Conservation (phyloP, 2,888 invertebrate genomes). For the Matsumyia berberina region DNA sequence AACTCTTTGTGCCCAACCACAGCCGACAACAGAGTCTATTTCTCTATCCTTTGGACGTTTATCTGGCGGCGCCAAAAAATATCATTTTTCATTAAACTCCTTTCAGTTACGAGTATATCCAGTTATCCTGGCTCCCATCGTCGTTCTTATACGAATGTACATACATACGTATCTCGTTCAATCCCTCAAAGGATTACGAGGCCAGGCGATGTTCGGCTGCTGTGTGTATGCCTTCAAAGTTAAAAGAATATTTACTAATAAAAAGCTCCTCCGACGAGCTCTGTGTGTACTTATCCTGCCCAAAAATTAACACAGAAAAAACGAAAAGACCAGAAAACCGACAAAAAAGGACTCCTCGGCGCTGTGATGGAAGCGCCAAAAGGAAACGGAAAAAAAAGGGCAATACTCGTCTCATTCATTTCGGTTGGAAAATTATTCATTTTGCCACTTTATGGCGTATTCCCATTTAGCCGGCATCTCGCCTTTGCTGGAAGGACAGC, state of each 20-base stretch:
- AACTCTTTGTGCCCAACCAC: slow-evolving; percentile 16
- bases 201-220: too few species aligned
- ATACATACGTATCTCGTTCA: slow-evolving; percentile 4
- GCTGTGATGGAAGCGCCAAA: background rate
- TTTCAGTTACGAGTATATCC: slow-evolving; percentile 11
- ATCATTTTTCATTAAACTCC: slow-evolving; percentile 63
- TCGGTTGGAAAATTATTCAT: slow-evolving; percentile 56
- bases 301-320: slow-evolving; percentile 40
- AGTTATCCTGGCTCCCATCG: slow-evolving; percentile 26
- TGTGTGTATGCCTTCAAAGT: slow-evolving; percentile 26
- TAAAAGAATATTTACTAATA: slow-evolving; percentile 54
- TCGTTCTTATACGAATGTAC: background rate
- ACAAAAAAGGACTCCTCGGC: slow-evolving; percentile 34
- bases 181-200: slow-evolving; percentile 22
- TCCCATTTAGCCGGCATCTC: slow-evolving; percentile 2
- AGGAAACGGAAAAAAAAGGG: slow-evolving; percentile 1
- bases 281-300: slow-evolving; percentile 20
- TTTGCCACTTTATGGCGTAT: slow-evolving; percentile 50
- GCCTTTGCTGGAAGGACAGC: background rate
- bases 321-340: slow-evolving; percentile 19
- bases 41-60: slow-evolving; percentile 37
- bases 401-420: slow-evolving; percentile 46
- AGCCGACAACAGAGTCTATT: background rate
- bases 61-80: slow-evolving; percentile 50
- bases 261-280: slow-evolving; percentile 11